Evolutionary conservation across 2,797 vertebrate genomes (phyloP).

Genomic region (Tragopan temminckii): DNA sequence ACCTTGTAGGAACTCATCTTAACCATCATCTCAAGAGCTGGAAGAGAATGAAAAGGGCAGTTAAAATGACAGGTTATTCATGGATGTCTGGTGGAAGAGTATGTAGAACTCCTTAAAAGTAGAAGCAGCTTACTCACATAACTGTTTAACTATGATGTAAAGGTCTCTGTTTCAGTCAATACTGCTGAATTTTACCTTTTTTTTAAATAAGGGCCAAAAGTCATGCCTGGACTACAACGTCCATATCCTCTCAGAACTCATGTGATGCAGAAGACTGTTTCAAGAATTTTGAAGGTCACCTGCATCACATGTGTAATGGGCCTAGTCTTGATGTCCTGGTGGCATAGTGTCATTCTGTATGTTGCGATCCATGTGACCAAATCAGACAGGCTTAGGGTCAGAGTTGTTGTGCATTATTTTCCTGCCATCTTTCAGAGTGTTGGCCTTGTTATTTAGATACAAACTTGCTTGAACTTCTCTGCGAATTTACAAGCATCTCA

Average conservation of each 20-base stretch:
- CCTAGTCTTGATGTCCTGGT: neutral
- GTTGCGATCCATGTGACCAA: neutral
- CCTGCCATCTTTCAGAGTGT: neutral
- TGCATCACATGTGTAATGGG: neutral
- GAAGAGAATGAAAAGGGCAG: neutral
- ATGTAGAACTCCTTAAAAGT: neutral
- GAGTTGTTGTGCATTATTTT: neutral
- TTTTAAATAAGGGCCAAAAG: neutral
- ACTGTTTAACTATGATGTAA: neutral
- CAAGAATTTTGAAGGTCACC: neutral
- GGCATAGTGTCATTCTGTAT: neutral
- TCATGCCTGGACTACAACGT: accelerated
- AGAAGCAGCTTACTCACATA: neutral
- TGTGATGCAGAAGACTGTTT: neutral
- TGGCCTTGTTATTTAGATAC: neutral
- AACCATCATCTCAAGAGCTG: neutral
- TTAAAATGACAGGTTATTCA: neutral
- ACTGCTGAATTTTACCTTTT: neutral
- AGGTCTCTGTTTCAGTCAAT: neutral
- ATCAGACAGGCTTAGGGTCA: conserved; percentile 17
- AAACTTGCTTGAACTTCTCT: conserved; percentile 66
- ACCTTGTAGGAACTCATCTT: neutral
- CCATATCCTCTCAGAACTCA: neutral
- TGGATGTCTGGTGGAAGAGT: neutral
- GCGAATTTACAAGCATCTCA: conserved; percentile 64